These are phyloP conservation scores for Saimiri boliviensis DNA, from an alignment of 2,113 vertebrate species.

Conservation along the genomic window DNA sequence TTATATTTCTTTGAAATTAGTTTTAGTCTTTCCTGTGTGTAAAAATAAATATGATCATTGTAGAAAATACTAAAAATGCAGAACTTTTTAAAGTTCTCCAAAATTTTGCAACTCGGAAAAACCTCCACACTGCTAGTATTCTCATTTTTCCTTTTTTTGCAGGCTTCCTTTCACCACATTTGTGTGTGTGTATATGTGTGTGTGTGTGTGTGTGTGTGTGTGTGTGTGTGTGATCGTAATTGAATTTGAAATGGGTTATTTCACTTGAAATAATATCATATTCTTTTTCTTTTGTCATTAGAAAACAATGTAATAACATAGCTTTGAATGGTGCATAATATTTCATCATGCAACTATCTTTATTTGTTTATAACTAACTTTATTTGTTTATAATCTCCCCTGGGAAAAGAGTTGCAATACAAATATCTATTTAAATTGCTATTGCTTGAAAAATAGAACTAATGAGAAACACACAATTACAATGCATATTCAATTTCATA, in stretches of 20 bases:
- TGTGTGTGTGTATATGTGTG: neutral
- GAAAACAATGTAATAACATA: neutral
- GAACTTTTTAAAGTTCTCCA: neutral
- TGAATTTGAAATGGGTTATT: neutral
- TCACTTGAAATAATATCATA: neutral
- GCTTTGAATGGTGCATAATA: neutral
- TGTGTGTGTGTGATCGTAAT: neutral
- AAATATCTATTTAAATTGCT: slow-evolving; percentile 7
- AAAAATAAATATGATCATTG: neutral
- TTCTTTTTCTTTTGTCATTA: neutral
- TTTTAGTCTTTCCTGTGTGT: neutral
- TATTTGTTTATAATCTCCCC: neutral
- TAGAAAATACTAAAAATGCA: neutral
- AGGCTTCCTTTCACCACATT: neutral
- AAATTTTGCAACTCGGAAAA: neutral
- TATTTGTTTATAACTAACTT: neutral
- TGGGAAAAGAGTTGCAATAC: neutral
- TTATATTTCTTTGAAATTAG: neutral
- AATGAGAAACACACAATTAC: neutral
- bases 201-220: neutral
- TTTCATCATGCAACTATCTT: neutral
- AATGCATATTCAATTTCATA: neutral
- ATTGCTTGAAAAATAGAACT: neutral
- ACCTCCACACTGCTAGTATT: neutral
- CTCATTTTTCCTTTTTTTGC: neutral